Evolutionary conservation across 1,140 invertebrate species (phyloP), one percentile per base, ranked within the genome.

Genomic region (Ostrea denselamellosa): DNA sequence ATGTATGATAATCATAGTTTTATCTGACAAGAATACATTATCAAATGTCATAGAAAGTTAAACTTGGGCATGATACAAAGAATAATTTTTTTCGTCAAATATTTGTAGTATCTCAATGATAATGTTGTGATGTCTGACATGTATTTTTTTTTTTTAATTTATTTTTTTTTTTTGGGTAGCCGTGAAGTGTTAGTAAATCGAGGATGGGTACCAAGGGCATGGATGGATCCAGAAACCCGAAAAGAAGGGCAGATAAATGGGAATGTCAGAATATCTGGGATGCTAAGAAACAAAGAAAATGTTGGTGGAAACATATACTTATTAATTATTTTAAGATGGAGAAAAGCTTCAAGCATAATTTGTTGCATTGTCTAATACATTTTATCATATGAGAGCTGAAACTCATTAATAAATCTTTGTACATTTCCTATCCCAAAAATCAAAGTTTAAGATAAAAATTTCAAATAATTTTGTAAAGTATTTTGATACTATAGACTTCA

Each of bases 181-280:
- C 68, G 28, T 10, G 68, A 77, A 77, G 68, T 77, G 7, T 77
- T 77, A 77, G 68, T 77, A 25, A 77, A 77, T 77, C 22, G 68
- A 34, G 68, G 68, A 8, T 77, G 68, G 68, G 68, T 77, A 10
- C 68, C 68, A 5, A 34, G 22, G 0, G 68, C 68, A 5, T 77
- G 68, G 68, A 34, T 28, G 22, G 28, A 77, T 28, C 68, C 68
- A 28, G 68, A 77, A 14, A 77, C 68, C 9, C 34, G 68, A 77
- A 12, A 22, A 77, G 68, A 77, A 77, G 68, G 68, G 68, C 68
- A 77, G 68, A 77, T 77, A 77, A 77, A 25, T 77, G 68, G 68
- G 25, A 34, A 77, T 28, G 22, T 77, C 22, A 77, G 28, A 34
- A 34, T 77, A 77, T 77, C 22, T 17, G 68, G 68, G 25, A 77